Evolutionary conservation across 2,797 vertebrate genomes (phyloP).

Genomic region (Melopsittacus undulatus): DNA sequence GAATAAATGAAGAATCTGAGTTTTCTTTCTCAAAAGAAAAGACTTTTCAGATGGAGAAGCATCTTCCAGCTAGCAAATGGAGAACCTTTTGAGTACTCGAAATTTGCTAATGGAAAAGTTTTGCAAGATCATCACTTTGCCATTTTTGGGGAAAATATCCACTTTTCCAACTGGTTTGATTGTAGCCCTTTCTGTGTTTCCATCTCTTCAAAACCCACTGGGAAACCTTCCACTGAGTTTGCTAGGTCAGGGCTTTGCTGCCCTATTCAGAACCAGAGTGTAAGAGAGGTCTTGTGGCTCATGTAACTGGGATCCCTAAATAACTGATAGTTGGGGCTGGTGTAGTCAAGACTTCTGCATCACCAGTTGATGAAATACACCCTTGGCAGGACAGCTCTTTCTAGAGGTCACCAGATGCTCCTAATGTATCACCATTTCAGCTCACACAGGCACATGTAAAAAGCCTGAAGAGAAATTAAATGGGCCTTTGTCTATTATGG

Average conservation of each 20-base stretch:
- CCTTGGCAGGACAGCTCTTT: neutral
- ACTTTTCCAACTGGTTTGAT: neutral
- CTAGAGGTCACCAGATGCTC: neutral
- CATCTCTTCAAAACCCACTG: neutral
- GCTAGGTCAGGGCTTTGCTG: neutral
- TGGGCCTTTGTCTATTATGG: neutral
- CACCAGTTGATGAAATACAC: neutral
- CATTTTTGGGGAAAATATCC: neutral
- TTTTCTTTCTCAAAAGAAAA: neutral
- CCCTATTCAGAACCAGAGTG: neutral
- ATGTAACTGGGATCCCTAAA: neutral
- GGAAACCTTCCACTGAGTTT: neutral
- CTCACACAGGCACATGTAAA: neutral
- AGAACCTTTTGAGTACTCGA: neutral
- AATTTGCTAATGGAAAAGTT: slow-evolving; percentile 20
- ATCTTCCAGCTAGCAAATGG: neutral
- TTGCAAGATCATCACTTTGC: slow-evolving; percentile 9
- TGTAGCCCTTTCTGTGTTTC: neutral
- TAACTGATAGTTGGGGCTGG: neutral
- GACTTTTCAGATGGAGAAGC: neutral
- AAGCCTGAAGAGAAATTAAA: neutral
- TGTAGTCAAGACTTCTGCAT: neutral
- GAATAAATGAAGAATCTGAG: slow-evolving; percentile 1
- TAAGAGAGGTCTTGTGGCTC: neutral
- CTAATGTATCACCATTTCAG: neutral